Evolutionary conservation across 2,113 vertebrate genomes (phyloP), one percentile per base, ranked within the genome.

Genomic region (Barnardius zonarius): DNA sequence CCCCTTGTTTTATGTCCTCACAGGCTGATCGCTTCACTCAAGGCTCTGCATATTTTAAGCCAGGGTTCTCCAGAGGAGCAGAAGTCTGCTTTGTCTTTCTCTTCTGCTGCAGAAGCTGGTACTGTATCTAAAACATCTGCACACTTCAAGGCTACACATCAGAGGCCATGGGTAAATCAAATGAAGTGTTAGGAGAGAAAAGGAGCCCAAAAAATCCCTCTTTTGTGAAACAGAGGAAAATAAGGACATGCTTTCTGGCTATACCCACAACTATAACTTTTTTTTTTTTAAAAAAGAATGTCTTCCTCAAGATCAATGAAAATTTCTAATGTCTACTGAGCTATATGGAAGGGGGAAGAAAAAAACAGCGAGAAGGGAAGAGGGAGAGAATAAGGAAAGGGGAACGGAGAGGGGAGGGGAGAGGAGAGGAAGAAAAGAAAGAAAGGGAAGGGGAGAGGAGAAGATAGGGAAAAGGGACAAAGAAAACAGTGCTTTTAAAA

Each of bases 361-460:
- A 25, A 62, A 25, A 25, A 62, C 22, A 15, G 57, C 18, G 24
- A 51, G 52, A 62, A 62, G 17, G 9, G 18, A 67, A 55, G 6
- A 1, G 2, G 8, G 2, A 68, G 28, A 5, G 27, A 7, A 44
- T 33, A 33, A 5, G 4, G 8, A 5, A 30, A 20, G 5, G 3
- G 2, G 24, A 2, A 30, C 5, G 17, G 17, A 31, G 28, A 54
- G 52, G 52, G 14, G 1, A 13, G 13, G 12, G 28, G 14, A 28
- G 27, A 27, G 51, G 9, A 54, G 49, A 54, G 28, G 52, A 17
- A 18, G 1, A 6, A 33, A 27, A 41, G 7, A 35, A 2, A 5
- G 20, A 44, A 33, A 43, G 6, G 23, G 7, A 20, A 41, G 13
- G 6, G 14, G 13, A 5, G 30, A 44, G 8, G 1, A 28, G 27